phyloP scores from a whole-genome alignment of 37 sponge, comb jelly and placozoan species.

The Dysidea cf. avara region DNA sequence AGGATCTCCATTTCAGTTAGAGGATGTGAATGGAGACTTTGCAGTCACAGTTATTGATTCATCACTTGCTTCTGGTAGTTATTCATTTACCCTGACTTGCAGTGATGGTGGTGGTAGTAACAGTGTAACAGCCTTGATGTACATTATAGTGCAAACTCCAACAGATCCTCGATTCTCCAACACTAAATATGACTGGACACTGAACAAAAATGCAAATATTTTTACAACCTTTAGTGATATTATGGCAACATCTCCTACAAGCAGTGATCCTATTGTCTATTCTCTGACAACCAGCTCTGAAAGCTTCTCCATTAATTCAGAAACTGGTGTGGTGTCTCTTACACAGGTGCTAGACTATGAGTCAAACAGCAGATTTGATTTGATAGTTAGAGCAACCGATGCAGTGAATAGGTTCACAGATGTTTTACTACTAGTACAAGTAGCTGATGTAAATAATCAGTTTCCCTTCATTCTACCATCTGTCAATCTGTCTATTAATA shows the following conservation, averaged over 20 bases:
- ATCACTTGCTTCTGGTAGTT: slow-evolving; percentile 27
- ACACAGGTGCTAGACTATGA: slow-evolving; percentile 54
- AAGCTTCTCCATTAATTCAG: slow-evolving; percentile 50
- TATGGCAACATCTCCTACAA: slow-evolving; percentile 36
- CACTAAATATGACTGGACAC: slow-evolving; percentile 54
- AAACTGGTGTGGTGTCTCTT: slow-evolving; percentile 43
- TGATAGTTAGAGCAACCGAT: slow-evolving; percentile 44
- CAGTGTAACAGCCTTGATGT: slow-evolving; percentile 25
- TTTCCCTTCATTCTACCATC: slow-evolving; percentile 45
- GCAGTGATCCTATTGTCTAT: slow-evolving; percentile 28
- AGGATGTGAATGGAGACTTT: background rate
- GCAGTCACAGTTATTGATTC: slow-evolving; percentile 28
- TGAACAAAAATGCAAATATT: slow-evolving; percentile 29
- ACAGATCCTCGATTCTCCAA: slow-evolving; percentile 47
- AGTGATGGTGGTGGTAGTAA: slow-evolving; percentile 33
- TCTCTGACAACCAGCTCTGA: slow-evolving; percentile 24
- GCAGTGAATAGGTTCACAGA: slow-evolving; percentile 30
- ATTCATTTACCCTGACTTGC: slow-evolving; percentile 52
- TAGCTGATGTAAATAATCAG: slow-evolving; percentile 28
- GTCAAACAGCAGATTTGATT: slow-evolving; percentile 13
- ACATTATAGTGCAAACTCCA: slow-evolving; percentile 55
- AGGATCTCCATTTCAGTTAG: slow-evolving; percentile 30
- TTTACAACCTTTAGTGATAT: slow-evolving; percentile 22
- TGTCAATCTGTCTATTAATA: slow-evolving; percentile 25
- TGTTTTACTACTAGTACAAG: slow-evolving; percentile 32